Base-by-base conservation (phyloP, 2,113 vertebrate species). In the Gambusia affinis region DNA sequence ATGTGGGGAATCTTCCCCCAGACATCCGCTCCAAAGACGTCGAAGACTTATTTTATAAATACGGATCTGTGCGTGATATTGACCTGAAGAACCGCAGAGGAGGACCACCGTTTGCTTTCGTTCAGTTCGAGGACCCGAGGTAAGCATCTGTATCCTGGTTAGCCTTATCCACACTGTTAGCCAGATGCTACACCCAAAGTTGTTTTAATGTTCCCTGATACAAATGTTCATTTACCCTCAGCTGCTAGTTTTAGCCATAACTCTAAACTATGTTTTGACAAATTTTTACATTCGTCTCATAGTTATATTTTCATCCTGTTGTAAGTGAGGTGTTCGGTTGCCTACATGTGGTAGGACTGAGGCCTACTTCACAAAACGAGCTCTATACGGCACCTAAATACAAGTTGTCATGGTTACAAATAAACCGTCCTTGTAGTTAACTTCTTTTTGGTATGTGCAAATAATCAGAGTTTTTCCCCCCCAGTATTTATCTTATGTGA, bases 21-120 rank as follows among this genome's bases (percentile, higher is more conserved):
- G 96, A 97, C 72, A 96, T 97, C 75, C 95, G 96, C 65, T 95
- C 96, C 64, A 96, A 96, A 75, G 96, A 97, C 81, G 89, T 97
- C 5, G 96, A 97, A 83, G 96, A 97, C 66, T 85, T 97, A 4
- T 97, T 97, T 75, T 96, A 96, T 86, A 97, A 97, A 79, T 97
- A 96, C 74, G 96, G 96, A 62, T 91, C 95, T 30, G 97, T 97
- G 74, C 95, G 96, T 28, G 96, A 96, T 81, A 96, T 97, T 73
- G 96, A 97, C 73, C 92, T 97, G 84, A 97, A 97, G 84, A 97
- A 96, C 91, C 93, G 95, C 72, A 95, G 96, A 89, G 96, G 96
- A 85, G 95, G 96, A 77, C 95, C 95, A 27, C 96, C 96, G 27
- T 97, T 97, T 84, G 96, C 95, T 47, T 94, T 95, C 77, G 95